Evolutionary conservation across 2,797 vertebrate species (phyloP).

Genomic region (Sebastes cheni): DNA sequence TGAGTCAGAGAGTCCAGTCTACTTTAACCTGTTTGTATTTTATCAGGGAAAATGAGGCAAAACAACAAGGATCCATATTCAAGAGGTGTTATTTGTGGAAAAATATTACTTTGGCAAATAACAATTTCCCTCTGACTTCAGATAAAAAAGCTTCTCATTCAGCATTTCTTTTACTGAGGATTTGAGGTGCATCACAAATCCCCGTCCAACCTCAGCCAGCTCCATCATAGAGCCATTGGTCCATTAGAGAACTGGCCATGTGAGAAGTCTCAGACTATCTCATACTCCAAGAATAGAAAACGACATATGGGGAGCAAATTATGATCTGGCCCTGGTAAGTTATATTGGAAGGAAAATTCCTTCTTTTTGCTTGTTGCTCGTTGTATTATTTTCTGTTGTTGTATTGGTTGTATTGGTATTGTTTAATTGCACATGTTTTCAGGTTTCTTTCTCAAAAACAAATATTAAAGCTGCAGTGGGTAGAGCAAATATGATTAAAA

Average conservation of each 20-base stretch:
- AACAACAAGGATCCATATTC: not conserved
- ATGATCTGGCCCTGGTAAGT: not conserved
- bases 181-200: conserved; percentile 3
- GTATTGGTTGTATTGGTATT: not conserved
- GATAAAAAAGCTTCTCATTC: not conserved
- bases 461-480: not conserved
- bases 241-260: not conserved
- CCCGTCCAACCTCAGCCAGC: not conserved
- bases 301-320: not conserved
- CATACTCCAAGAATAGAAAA: not conserved
- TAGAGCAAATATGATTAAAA: no score
- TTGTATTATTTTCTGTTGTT: not conserved
- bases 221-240: not conserved
- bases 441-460: not conserved
- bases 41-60: not conserved
- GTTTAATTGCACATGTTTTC: not conserved
- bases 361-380: not conserved
- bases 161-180: not conserved
- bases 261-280: not conserved
- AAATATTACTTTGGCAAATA: not conserved
- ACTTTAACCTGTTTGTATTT: conserved; percentile 18
- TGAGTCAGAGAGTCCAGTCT: conserved; percentile 11
- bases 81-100: not conserved
- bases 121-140: not conserved
- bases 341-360: not conserved